phyloP scores from a whole-genome alignment of 2,797 vertebrate genomes.

The Enteromius paludinosus region DNA sequence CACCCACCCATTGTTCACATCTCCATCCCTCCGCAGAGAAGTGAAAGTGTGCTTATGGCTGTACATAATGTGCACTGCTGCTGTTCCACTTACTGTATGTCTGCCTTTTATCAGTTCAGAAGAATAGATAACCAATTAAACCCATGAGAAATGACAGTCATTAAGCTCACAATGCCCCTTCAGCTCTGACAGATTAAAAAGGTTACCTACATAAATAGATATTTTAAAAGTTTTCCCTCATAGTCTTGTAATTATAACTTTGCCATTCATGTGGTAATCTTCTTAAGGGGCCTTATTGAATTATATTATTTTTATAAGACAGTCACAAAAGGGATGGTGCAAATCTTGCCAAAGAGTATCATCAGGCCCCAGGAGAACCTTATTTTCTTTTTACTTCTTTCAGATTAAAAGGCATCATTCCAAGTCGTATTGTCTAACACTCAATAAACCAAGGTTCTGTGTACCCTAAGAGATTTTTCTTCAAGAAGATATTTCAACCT shows the following conservation, averaged over 20 bases:
- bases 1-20: background rate
- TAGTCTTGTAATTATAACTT: slow-evolving; percentile 48
- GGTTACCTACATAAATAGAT: slow-evolving; percentile 48
- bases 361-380: slow-evolving; percentile 57
- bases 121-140: slow-evolving; percentile 44
- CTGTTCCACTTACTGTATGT: slow-evolving; percentile 45
- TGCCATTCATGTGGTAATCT: slow-evolving; percentile 57
- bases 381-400: slow-evolving; percentile 55
- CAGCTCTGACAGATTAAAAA: slow-evolving; percentile 48
- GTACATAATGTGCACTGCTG: slow-evolving; percentile 26
- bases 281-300: slow-evolving; percentile 61
- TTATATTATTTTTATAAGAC: slow-evolving; percentile 47
- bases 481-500: slow-evolving; percentile 70
- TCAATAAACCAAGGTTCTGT: slow-evolving; percentile 72
- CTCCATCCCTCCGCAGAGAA: background rate
- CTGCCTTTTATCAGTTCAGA: slow-evolving; percentile 39
- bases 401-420: slow-evolving; percentile 60
- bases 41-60: slow-evolving; percentile 12
- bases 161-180: slow-evolving; percentile 45
- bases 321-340: slow-evolving; percentile 57
- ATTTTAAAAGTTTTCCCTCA: slow-evolving; percentile 23
- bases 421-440: slow-evolving; percentile 65
- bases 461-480: slow-evolving; percentile 61
- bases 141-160: slow-evolving; percentile 46
- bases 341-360: slow-evolving; percentile 50